Evolutionary conservation across 92 coral and sea anemone species (phyloP).

Genomic region (Metridium senile): DNA sequence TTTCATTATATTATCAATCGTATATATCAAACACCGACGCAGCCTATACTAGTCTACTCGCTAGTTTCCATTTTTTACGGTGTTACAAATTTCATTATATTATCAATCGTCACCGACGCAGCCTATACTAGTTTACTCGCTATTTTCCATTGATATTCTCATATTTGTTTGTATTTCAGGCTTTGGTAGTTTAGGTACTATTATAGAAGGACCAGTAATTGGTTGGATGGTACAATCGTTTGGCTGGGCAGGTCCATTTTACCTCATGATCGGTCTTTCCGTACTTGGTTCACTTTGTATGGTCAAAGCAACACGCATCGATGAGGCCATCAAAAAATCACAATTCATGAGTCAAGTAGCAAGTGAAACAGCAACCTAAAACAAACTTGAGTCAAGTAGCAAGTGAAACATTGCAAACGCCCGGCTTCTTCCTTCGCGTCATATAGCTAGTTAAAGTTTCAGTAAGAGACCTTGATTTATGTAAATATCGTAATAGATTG

Average conservation of each 20-base stretch:
- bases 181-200: slow-evolving; percentile 92
- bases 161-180: slow-evolving; percentile 45
- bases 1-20: too few relatives aligned
- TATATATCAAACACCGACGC: too few relatives aligned
- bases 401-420: not conserved
- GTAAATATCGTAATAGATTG: too few relatives aligned
- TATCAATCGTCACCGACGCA: too few relatives aligned
- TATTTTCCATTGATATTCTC: not conserved
- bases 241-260: slow-evolving; percentile 95
- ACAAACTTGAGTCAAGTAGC: too few relatives aligned
- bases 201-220: slow-evolving; percentile 90
- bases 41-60: too few relatives aligned
- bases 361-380: not conserved
- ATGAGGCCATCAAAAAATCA: slow-evolving; percentile 66
- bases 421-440: too few relatives aligned
- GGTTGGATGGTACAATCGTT: slow-evolving; percentile 87
- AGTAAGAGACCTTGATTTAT: too few relatives aligned
- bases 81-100: too few relatives aligned
- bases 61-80: too few relatives aligned
- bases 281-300: slow-evolving; percentile 71
- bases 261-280: slow-evolving; percentile 86
- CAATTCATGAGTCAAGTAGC: slow-evolving; percentile 72
- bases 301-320: slow-evolving; percentile 73
- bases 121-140: too few relatives aligned
- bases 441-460: too few relatives aligned